These are phyloP conservation scores for Pseudomugil tenellus DNA, from an alignment of 2,797 vertebrate species.

Conservation along the genomic window DNA sequence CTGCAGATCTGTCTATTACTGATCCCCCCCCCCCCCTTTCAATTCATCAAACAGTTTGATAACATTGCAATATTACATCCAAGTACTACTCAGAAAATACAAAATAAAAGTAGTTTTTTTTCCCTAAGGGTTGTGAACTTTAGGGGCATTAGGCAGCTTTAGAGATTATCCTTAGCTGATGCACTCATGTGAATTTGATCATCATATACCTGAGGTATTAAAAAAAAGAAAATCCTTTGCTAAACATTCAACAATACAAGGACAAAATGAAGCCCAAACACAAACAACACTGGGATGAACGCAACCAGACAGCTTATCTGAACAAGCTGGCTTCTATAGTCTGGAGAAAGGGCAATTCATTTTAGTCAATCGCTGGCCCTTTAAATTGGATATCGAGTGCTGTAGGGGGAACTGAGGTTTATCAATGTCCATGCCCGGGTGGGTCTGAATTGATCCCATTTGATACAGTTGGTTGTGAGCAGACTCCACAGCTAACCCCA, in stretches of 20 bases:
- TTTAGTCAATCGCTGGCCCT: constrained; percentile 79
- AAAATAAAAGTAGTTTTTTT: background rate
- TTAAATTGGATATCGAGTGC: constrained; percentile 82
- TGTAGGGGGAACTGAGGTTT: constrained; percentile 74
- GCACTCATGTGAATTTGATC: constrained; percentile 26
- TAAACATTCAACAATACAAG: constrained; percentile 32
- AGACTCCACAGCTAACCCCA: constrained; percentile 35
- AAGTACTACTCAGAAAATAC: background rate
- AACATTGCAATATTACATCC: constrained; percentile 3
- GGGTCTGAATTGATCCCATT: constrained; percentile 72
- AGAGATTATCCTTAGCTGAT: constrained; percentile 5
- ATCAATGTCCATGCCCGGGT: constrained; percentile 75
- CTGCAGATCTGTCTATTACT: background rate
- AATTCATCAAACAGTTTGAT: background rate
- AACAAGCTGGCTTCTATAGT: constrained; percentile 57
- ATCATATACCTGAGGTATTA: constrained; percentile 13
- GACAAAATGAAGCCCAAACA: constrained; percentile 25
- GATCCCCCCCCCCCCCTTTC: background rate
- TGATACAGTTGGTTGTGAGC: constrained; percentile 73
- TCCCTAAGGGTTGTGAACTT: background rate
- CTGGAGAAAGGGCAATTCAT: constrained; percentile 72
- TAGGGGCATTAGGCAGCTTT: constrained; percentile 3
- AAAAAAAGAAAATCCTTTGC: constrained; percentile 9
- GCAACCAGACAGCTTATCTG: constrained; percentile 66
- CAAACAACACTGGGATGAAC: constrained; percentile 55